A percentile compares a stretch with the other conserved stretches of the same genome.
Evolutionary conservation across 2,113 vertebrate species (phyloP).

Genomic region (Osmerus eperlanus): DNA sequence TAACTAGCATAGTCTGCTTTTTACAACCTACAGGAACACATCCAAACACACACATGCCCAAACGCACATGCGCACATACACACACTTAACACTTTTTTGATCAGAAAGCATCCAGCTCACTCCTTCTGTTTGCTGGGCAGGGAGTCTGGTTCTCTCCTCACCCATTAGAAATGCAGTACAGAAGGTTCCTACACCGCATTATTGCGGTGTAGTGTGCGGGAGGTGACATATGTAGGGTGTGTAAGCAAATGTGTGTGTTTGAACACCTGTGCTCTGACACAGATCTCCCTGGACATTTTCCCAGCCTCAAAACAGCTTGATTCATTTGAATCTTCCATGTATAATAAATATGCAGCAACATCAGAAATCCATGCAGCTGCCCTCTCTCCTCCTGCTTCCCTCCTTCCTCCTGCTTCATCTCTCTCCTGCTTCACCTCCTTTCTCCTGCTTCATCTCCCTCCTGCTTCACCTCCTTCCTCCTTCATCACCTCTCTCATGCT

Average conservation of each 20-base stretch:
- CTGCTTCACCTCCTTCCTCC: not conserved
- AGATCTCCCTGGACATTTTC: too few species aligned
- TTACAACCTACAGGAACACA: conserved; percentile 20
- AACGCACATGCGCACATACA: conserved; percentile 3
- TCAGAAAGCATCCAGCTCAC: not conserved
- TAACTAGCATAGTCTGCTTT: conserved; percentile 20
- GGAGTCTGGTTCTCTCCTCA: too few species aligned
- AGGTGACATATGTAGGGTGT: too few species aligned
- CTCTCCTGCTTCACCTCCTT: not conserved
- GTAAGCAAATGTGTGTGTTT: not conserved
- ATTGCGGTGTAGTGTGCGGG: too few species aligned
- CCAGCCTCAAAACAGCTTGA: too few species aligned
- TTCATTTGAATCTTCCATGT: too few species aligned
- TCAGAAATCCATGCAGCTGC: too few species aligned
- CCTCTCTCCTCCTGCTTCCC: too few species aligned
- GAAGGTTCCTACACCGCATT: too few species aligned
- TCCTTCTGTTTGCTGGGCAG: not conserved
- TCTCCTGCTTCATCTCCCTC: not conserved
- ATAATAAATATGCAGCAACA: too few species aligned
- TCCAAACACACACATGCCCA: conserved; percentile 11
- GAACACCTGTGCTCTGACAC: not conserved
- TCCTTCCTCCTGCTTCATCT: too few species aligned
- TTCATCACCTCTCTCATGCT: not conserved
- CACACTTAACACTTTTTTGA: conserved; percentile 2
- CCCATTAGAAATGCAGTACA: too few species aligned